Percentiles rank a stretch among this genome's conserved stretches.
Evolutionary conservation across 2,888 invertebrate genomes (phyloP).

Genomic region (Lymantria dispar): DNA sequence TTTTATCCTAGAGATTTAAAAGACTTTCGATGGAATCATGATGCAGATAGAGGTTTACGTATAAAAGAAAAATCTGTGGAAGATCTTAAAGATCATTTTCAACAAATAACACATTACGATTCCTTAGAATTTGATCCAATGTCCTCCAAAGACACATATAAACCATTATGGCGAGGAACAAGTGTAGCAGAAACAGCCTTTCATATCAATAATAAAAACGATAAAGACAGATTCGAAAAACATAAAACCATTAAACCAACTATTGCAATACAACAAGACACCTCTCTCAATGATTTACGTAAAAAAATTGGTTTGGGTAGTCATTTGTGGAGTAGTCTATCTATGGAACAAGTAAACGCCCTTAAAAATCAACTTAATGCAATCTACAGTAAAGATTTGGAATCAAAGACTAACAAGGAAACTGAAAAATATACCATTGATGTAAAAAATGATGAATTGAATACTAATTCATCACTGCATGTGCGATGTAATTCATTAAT

Average conservation of each 20-base stretch:
- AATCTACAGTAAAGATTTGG: conserved; percentile 87
- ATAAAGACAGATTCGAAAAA: conserved; percentile 59
- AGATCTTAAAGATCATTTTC: conserved; percentile 90
- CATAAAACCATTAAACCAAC: conserved; percentile 49
- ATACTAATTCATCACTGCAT: conserved; percentile 68
- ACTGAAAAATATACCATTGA: conserved; percentile 84
- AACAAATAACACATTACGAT: conserved; percentile 82
- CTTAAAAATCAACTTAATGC: conserved; percentile 91
- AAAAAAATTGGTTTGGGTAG: conserved; percentile 86
- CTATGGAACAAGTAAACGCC: conserved; percentile 91
- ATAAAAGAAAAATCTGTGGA: conserved; percentile 94
- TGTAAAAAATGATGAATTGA: conserved; percentile 67
- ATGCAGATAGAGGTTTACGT: conserved; percentile 88
- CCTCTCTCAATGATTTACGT: conserved; percentile 67
- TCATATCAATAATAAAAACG: conserved; percentile 84
- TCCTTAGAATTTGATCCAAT: conserved; percentile 67
- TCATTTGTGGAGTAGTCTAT: conserved; percentile 91
- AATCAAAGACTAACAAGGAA: conserved; percentile 60
- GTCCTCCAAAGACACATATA: conserved; percentile 86
- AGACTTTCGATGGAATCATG: conserved; percentile 89
- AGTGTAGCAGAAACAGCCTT: conserved; percentile 91
- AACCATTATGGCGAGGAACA: conserved; percentile 91
- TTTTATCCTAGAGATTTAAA: conserved; percentile 90
- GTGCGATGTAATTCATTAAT: conserved; percentile 83
- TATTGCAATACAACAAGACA: conserved; percentile 56